Base-by-base conservation (phyloP, 1,140 invertebrate genomes). In the Diabrotica virgifera region DNA sequence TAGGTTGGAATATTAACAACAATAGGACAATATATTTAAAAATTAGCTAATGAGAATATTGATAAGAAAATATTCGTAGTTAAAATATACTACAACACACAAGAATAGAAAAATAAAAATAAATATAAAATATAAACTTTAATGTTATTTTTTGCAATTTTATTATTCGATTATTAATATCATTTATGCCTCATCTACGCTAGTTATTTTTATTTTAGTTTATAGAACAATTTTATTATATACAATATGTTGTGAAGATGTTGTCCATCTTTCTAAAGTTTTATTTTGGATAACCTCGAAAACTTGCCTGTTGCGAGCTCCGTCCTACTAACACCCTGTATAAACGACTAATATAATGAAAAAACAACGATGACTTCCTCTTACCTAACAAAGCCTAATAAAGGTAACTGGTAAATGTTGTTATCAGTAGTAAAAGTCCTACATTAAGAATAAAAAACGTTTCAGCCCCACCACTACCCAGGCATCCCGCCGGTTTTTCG, bases 401-500 rank as follows among this genome's bases (percentile, higher is more conserved):
- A 53, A 54, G 10, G 37, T 54, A 54, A 62, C 60, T 54, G 13
- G 51, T 62, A 54, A 62, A 53, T n/a, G 36, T 62, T 13, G 14
- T 52, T 60, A 60, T 60, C 40, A 60, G 59, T 60, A 55, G 10
- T 10, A 52, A 60, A 0, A 60, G 59, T 60, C 46, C 59, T 60
- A 60, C 11, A 9, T 50, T 57, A 57, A 46, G 40, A 46, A 57
- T 59, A 59, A 35, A 59, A 35, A 24, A 51, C 38, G 58, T 59
- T 24, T 50, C 36, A 37, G 60, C 35, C 12, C 51, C 50, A 14
- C 52, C 37, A 46, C 52, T 66, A 37, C 24, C 61, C 10, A 36
- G 36, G 37, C 64, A 66, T 55, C 52, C 59, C 5, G 58, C 59
- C 50, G 64, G 58, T 62, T 66, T 66, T 12, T 66, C 58, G 11